A percentile compares a stretch with the other conserved stretches of the same genome.
Evolutionary conservation across 2,888 invertebrate species (phyloP).

Genomic region (Spisula solida): DNA sequence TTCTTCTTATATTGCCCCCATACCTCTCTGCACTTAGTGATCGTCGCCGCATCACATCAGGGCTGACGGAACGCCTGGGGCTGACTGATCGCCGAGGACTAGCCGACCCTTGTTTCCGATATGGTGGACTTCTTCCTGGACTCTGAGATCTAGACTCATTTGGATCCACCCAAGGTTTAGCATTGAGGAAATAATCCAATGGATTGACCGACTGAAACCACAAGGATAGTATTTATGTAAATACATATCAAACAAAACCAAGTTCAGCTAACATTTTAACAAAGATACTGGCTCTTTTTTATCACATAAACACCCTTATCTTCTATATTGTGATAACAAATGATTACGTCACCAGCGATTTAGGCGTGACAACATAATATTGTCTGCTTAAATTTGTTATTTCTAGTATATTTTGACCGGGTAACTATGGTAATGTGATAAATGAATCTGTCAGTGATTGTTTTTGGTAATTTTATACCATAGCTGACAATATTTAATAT

Average conservation of each 20-base stretch:
- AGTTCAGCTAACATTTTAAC: too few species aligned
- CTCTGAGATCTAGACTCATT: slow-evolving; percentile 38
- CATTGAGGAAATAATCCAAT: slow-evolving; percentile 69
- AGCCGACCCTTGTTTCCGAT: slow-evolving; percentile 32
- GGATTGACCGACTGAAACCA: slow-evolving; percentile 59
- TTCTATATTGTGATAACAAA: too few species aligned
- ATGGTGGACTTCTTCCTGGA: slow-evolving; percentile 26
- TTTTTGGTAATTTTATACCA: too few species aligned
- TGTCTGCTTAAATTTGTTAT: too few species aligned
- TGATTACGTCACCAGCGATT: too few species aligned
- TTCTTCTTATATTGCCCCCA: slow-evolving; percentile 20
- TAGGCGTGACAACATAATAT: too few species aligned
- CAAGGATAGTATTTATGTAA: not conserved
- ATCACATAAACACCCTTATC: too few species aligned
- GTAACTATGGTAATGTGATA: too few species aligned
- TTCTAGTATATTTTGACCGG: too few species aligned
- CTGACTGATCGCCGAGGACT: slow-evolving; percentile 48
- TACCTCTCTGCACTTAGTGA: slow-evolving; percentile 60
- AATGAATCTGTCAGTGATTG: too few species aligned
- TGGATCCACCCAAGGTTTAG: slow-evolving; percentile 68
- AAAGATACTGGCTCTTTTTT: too few species aligned
- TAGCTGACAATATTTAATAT: too few species aligned
- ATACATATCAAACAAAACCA: not conserved
- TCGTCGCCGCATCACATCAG: slow-evolving; percentile 25
- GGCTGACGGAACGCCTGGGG: slow-evolving; percentile 41